A percentile compares a stretch with the other conserved stretches of the same genome.
Conservation (phyloP, 1,140 invertebrate genomes). For the Littorina saxatilis region DNA sequence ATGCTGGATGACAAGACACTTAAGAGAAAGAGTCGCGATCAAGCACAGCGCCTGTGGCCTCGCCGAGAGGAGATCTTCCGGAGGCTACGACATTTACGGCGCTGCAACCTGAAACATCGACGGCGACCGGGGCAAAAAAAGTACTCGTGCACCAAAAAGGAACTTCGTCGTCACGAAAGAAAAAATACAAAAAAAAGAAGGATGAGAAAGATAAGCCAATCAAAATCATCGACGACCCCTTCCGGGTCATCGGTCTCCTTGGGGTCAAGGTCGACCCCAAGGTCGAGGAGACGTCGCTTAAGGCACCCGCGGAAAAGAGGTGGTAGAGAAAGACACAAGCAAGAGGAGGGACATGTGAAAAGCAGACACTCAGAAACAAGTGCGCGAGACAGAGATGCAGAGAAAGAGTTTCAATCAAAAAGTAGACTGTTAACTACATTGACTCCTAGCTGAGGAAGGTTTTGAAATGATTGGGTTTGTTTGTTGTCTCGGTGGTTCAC, state of each 20-base stretch:
- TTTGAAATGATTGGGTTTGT: not conserved
- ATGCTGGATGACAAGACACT: not conserved
- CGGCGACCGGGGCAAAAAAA: not conserved
- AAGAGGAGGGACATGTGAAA: not conserved
- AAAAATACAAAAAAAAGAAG: too few relatives aligned
- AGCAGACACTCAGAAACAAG: not conserved
- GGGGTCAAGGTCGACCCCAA: not conserved
- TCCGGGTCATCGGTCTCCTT: not conserved
- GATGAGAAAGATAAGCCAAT: not conserved
- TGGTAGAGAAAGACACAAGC: not conserved
- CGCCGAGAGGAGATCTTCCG: constrained; percentile 16
- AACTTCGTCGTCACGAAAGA: not conserved
- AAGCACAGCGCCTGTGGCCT: constrained; percentile 19
- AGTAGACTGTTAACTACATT: not conserved
- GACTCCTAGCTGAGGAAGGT: constrained; percentile 8
- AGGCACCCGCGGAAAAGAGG: not conserved
- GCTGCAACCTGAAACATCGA: constrained; percentile 7
- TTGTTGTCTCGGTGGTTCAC: too few relatives aligned
- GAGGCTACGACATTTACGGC: constrained; percentile 17
- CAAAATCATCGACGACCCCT: not conserved
- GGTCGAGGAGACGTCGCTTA: not conserved
- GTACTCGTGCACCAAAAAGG: not conserved
- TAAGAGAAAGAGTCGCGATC: not conserved
- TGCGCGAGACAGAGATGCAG: not conserved
- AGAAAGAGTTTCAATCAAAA: not conserved